Conservation (phyloP, 2,797 vertebrate species). For the Octomys mimax region DNA sequence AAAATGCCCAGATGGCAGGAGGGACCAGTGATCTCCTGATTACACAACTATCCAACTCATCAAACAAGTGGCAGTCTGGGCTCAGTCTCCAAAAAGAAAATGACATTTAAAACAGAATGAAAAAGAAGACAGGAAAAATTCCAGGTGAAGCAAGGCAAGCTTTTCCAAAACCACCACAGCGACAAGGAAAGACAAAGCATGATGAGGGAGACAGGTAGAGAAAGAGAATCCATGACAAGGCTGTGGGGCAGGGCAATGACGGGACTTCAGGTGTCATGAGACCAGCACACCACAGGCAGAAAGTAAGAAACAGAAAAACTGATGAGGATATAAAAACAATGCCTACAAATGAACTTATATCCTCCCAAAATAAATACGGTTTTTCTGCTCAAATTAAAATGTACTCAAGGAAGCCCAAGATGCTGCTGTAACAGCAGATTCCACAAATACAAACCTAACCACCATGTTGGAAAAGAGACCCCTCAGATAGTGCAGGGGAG, state of each 20-base stretch:
- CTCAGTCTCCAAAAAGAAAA: conserved; percentile 57
- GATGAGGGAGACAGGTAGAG: background rate
- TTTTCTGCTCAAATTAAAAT: conserved; percentile 51
- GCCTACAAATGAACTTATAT: background rate
- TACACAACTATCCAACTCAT: conserved; percentile 40
- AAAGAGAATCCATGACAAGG: background rate
- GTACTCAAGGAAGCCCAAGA: conserved; percentile 26
- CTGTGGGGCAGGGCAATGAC: background rate
- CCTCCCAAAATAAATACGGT: background rate
- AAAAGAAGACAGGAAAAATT: conserved; percentile 44
- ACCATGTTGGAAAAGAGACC: background rate
- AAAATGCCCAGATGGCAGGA: background rate
- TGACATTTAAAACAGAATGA: background rate
- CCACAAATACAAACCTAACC: conserved; percentile 37
- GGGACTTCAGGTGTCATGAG: background rate
- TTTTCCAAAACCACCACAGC: conserved; percentile 42
- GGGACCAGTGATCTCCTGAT: conserved; percentile 29
- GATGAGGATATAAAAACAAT: conserved; percentile 22
- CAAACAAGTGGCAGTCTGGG: conserved; percentile 10
- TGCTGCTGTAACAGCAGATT: background rate
- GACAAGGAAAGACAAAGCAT: background rate
- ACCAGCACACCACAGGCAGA: background rate
- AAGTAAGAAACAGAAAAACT: conserved; percentile 45
- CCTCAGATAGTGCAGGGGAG: background rate
- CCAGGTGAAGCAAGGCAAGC: background rate